Base-by-base conservation (phyloP, 2,888 invertebrate genomes). In the Dorcus hopei region DNA sequence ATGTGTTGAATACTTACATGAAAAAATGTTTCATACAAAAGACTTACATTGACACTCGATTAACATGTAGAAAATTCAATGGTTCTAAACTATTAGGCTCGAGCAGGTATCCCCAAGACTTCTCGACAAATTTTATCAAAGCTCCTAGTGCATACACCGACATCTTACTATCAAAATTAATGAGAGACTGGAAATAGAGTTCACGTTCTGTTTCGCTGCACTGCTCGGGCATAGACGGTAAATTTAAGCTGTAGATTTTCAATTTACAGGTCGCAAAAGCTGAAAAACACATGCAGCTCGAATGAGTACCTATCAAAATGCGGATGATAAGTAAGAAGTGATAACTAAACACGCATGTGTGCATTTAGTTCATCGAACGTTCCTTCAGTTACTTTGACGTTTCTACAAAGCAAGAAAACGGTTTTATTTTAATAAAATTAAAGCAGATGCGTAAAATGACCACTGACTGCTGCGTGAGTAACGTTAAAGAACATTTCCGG, bases 101-200 rank as follows among this genome's bases (percentile, higher is more conserved):
- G 39, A 69, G 67, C 62, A 76, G 72, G 52, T 68, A 68, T 8
- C 72, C 66, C 85, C 87, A 88, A 71, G 86, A 83, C 52, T 83
- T 81, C 64, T 91, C 90, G 39, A 92, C 70, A 73, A 86, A 90
- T 68, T 86, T 83, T 16, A 93, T 76, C 42, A 93, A 76, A 0
- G 88, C 86, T 3, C 92, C 93, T 3, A 88, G 74, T 0, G 91
- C 87, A 69, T 89, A 84, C 3, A 91, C 81, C 59, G 86, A 86
- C 52, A 84, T 80, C 5, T 80, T 81, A 61, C 84, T 83, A 43
- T 81, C 81, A 70, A 88, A 85, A 74, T 89, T 85, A 1, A 90
- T 72, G 1, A 84, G 74, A 0, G 87, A 86, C 54, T 85, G 81
- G 0, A 90, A 79, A 70, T 84, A 87, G 11, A 83, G 70, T 2